Evolutionary conservation across 2,888 invertebrate genomes (phyloP), one percentile per base, ranked within the genome.

Genomic region (Tetranychus truncatus): DNA sequence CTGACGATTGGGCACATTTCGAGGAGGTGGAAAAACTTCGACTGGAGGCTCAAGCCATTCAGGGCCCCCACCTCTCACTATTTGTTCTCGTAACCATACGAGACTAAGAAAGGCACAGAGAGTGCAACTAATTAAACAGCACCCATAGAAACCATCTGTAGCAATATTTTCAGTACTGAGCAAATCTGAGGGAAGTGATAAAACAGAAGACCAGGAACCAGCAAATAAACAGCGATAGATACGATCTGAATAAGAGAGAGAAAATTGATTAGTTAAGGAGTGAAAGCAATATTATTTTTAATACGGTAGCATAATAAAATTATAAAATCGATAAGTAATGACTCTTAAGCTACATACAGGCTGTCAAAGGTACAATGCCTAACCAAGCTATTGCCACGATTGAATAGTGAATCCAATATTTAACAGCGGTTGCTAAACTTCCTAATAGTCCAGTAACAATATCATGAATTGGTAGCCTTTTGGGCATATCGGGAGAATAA

Each of bases 401-500:
- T 0, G 95, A 94, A 82, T 96, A 99, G 83, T 97, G 96, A 34
- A 96, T 85, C 96, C 97, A 97, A 82, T 93, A 95, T 81, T 93
- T 90, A 0, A 96, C 89, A 1, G 95, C 96, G 71, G 92, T 91
- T 4, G 89, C 89, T 46, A 96, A 88, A 24, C 94, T 95, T 5
- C 90, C 88, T 75, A 94, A 85, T 73, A 96, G 84, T 2, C 99
- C 99, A 72, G 91, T 90, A 0, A 94, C 87, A 9, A 99, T 91
- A 83, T 97, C 97, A 78, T 89, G 88, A 46, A 99, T 85, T 0
- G 99, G 99, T 80, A 99, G 85, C 77, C 96, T 87, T 77, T 95
- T 88, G n/a, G 99, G 99, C 99, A 99, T 99, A 83, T 99, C 97
- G 45, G 96, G 94, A n/a, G 96, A 94, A 84, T 99, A 99, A 80